Conservation (phyloP, 2,113 vertebrate species). For the Aepyceros melampus region DNA sequence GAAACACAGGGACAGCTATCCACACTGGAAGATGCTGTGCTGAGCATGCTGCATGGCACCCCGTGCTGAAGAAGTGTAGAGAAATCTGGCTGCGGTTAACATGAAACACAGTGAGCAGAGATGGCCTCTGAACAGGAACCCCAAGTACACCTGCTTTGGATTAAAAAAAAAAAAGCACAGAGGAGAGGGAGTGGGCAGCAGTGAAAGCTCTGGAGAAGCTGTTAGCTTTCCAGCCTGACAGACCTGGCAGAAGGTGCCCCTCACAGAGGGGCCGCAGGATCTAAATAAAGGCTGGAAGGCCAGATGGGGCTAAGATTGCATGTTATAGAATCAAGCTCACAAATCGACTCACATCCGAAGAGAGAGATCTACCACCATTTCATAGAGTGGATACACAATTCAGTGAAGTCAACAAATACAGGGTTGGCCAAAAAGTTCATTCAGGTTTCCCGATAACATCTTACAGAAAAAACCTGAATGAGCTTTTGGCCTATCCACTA, state of each 20-base stretch:
- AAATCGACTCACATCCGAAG: not conserved
- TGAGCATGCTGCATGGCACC: too few species aligned
- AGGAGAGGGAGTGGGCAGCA: not conserved
- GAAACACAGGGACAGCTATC: rapidly evolving
- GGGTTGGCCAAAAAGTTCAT: not conserved
- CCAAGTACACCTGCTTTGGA: not conserved
- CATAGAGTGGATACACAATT: not conserved
- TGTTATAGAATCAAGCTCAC: not conserved
- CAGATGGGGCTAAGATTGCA: not conserved
- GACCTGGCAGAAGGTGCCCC: too few species aligned
- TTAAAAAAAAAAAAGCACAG: not conserved
- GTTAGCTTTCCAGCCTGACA: not conserved
- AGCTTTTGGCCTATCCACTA: not conserved
- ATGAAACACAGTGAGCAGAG: not conserved
- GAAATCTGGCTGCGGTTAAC: not conserved
- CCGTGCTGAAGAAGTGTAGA: rapidly evolving
- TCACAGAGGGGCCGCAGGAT: not conserved
- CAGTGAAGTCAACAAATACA: not conserved
- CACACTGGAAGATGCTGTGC: not conserved
- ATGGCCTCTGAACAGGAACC: not conserved
- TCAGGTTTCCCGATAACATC: not conserved
- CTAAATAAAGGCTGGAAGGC: not conserved
- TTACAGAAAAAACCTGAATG: not conserved
- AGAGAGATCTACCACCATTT: not conserved
- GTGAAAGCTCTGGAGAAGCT: not conserved